Evolutionary conservation across 2,797 vertebrate species (phyloP).

Genomic region (Dermochelys coriacea): DNA sequence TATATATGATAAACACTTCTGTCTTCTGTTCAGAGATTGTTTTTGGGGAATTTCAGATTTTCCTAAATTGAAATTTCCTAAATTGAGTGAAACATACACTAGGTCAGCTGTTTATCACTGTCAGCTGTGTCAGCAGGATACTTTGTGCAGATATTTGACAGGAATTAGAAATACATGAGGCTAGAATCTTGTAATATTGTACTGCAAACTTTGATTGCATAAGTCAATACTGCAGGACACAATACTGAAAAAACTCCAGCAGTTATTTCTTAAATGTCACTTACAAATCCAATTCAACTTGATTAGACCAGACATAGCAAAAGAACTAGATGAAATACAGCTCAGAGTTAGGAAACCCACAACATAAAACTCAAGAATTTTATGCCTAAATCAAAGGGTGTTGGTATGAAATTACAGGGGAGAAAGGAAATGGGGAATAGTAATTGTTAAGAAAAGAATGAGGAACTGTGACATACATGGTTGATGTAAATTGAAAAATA

Average conservation of each 20-base stretch:
- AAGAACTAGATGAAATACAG: not conserved
- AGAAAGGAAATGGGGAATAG: not conserved
- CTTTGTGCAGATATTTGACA: not conserved
- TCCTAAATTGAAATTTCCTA: not conserved
- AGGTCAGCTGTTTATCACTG: not conserved
- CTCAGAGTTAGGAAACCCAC: not conserved
- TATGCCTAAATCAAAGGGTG: slow-evolving; percentile 8
- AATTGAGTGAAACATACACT: not conserved
- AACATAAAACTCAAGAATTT: not conserved
- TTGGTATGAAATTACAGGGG: not conserved
- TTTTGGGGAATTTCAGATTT: not conserved
- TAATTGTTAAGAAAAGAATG: not conserved
- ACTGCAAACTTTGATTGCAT: not conserved
- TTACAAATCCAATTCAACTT: not conserved
- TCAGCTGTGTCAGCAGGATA: not conserved
- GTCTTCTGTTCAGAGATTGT: not conserved
- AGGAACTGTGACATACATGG: not conserved
- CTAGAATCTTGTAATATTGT: not conserved
- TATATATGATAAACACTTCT: not conserved
- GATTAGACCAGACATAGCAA: not conserved
- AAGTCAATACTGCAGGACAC: not conserved
- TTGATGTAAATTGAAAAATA: not conserved
- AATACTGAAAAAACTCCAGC: not conserved
- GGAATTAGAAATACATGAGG: not conserved
- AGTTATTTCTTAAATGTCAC: not conserved